Evolutionary conservation across 92 coral and sea anemone species (phyloP).

Genomic region (Epizoanthus rinbou): DNA sequence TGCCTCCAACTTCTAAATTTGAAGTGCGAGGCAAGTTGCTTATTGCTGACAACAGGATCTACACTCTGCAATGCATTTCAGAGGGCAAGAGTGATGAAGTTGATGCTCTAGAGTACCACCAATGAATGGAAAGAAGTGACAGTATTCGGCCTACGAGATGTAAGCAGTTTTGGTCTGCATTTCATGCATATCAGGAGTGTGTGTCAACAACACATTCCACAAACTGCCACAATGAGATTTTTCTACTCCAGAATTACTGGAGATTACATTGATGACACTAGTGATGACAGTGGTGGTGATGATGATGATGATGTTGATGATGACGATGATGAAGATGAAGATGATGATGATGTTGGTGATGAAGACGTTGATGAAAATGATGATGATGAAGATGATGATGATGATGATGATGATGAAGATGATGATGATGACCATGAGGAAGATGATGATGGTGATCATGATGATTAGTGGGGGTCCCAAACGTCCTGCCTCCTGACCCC

Average conservation of each 20-base stretch:
- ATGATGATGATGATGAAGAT: too few species aligned
- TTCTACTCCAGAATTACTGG: constrained; percentile 4
- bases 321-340: too few species aligned
- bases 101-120: neutral
- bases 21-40: neutral
- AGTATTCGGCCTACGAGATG: neutral
- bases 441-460: too few species aligned
- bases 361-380: neutral
- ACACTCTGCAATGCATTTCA: neutral
- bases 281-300: neutral
- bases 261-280: neutral
- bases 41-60: neutral
- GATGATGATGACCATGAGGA: too few species aligned
- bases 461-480: too few species aligned
- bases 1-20: neutral
- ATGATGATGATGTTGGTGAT: neutral
- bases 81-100: neutral
- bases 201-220: neutral
- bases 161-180: neutral
- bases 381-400: constrained; percentile 15
- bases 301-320: neutral
- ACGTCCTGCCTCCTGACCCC: too few species aligned
- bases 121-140: neutral
- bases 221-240: neutral
- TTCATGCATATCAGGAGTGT: neutral